These are phyloP conservation scores for Acanthochromis polyacanthus DNA, from an alignment of 2,113 vertebrate genomes.

Conservation along the genomic window DNA sequence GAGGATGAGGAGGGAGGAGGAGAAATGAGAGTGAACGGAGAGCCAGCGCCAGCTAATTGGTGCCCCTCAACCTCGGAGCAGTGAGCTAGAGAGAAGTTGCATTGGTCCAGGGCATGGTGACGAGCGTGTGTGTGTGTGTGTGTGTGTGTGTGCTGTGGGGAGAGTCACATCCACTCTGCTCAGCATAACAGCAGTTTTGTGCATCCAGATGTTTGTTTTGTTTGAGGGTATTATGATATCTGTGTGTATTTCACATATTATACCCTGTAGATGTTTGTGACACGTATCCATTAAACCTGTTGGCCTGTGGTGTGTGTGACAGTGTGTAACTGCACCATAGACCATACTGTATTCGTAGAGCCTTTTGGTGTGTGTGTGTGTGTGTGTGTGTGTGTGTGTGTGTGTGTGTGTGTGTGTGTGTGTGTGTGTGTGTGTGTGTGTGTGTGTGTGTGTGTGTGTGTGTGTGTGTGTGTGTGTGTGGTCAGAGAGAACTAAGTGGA, in stretches of 20 bases:
- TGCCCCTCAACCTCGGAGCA: conserved; percentile 76
- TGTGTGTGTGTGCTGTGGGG: conserved; percentile 17
- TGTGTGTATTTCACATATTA: conserved; percentile 1
- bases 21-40: conserved; percentile 36
- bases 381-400: conserved; percentile 62
- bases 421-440: conserved; percentile 56
- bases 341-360: conserved; percentile 10
- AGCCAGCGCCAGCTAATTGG: conserved; percentile 81
- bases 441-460: conserved; percentile 44
- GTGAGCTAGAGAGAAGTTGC: conserved; percentile 61
- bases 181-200: conserved; percentile 15
- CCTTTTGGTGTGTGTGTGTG: conserved; percentile 15
- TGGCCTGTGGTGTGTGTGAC: conserved; percentile 19
- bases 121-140: conserved; percentile 28
- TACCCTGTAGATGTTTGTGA: background rate
- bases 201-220: background rate
- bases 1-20: background rate
- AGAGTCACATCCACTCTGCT: conserved; percentile 42
- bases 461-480: conserved; percentile 58
- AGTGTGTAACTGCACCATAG: conserved; percentile 8
- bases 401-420: conserved; percentile 43
- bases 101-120: conserved; percentile 49
- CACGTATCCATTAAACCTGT: conserved; percentile 1
- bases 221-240: background rate
- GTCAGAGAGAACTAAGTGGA: conserved; percentile 71